A percentile compares a stretch with the other conserved stretches of the same genome.
phyloP scores from a whole-genome alignment of 2,113 vertebrate species.

The Perca flavescens region DNA sequence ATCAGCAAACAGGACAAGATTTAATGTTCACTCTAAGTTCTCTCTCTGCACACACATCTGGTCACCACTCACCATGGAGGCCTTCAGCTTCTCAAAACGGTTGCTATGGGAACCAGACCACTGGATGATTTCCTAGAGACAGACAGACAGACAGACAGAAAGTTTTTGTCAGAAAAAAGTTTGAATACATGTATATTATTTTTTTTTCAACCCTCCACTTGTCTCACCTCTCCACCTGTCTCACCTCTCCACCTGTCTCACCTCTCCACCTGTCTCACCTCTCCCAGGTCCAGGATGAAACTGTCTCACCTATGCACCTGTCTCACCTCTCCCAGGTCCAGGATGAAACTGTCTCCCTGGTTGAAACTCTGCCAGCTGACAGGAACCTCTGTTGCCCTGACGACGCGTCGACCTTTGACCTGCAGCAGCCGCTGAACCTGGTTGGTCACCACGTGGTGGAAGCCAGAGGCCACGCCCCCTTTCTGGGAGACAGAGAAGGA shows the following conservation, averaged over 20 bases:
- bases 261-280: background rate
- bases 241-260: background rate
- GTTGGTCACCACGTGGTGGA: conserved; percentile 88
- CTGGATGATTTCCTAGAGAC: conserved; percentile 86
- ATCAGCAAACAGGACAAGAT: background rate
- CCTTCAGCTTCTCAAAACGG: conserved; percentile 87
- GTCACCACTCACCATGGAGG: conserved; percentile 71
- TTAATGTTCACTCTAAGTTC: too few species aligned
- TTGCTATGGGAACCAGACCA: conserved; percentile 90
- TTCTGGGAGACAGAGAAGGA: conserved; percentile 77
- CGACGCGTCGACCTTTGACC: conserved; percentile 87
- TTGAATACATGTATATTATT: too few species aligned
- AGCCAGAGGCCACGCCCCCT: conserved; percentile 93
- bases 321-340: conserved; percentile 90
- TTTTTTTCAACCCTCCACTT: too few species aligned
- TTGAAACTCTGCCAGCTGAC: conserved; percentile 94
- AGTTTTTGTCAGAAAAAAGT: background rate
- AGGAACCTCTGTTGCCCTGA: conserved; percentile 88
- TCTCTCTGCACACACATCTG: too few species aligned
- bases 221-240: background rate
- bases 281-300: conserved; percentile 90
- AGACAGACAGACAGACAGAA: background rate
- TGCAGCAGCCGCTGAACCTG: conserved; percentile 87
- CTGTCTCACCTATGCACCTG: conserved; percentile 82
- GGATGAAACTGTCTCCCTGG: conserved; percentile 91